Evolutionary conservation across 2,797 vertebrate genomes (phyloP), one percentile per base, ranked within the genome.

Genomic region (Sebastes melanostomus): DNA sequence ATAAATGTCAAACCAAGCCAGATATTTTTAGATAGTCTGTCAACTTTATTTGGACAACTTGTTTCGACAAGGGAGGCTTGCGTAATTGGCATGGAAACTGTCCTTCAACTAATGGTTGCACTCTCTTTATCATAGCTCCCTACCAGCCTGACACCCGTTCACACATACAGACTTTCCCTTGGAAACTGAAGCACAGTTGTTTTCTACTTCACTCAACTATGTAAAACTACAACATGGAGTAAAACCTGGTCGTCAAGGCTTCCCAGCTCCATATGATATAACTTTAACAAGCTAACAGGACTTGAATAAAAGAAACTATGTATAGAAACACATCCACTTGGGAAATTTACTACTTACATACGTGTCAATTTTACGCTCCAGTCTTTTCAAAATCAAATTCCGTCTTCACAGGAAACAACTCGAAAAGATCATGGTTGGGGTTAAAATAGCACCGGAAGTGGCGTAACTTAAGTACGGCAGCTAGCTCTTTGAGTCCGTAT

Each of bases 11-110:
- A 59, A 67, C 20, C 38, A 30, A 77, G 25, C 10, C 60, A 3
- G 32, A 69, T 65, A 24, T 52, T 66, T 81, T 75, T 60, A 71
- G 27, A 61, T 60, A 61, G 27, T 42, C 20, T 34, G 18, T 38
- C 42, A 32, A 42, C 60, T 38, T 29, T 34, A 22, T 63, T 34
- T 52, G 8, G 59, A 56, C 24, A 16, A 75, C 25, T 60, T 73
- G 13, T 62, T 70, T 80, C 0, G 8, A 32, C 14, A 13, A 9
- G 61, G 16, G 4, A 60, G 52, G n/a, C 34, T 32, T 8, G 30
- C 0, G 4, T 56, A 10, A 29, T 70, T 10, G 46, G 10, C 2
- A 1, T 24, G 18, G 2, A 11, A 18, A 1, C 20, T 20, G 16
- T 54, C 42, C 27, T 56, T 70, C 5, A 52, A 8, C 12, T 9